Evolutionary conservation across 2,797 vertebrate species (phyloP).

Genomic region (Naso thynnoides): DNA sequence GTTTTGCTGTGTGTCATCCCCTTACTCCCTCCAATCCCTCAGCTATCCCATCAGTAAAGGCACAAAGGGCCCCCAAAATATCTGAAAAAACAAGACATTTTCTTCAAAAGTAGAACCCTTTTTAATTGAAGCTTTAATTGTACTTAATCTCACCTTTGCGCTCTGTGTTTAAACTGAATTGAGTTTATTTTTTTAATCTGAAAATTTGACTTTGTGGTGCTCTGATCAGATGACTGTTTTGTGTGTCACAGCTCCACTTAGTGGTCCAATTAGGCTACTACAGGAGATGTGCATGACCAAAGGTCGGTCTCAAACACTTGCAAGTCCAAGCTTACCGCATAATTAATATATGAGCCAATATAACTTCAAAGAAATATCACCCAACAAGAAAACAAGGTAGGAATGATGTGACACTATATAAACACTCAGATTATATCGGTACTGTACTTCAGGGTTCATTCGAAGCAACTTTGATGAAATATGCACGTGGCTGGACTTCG

Average conservation of each 20-base stretch:
- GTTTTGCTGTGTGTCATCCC: no score
- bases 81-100: no score
- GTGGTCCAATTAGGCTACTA: conserved; percentile 28
- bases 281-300: not conserved
- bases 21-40: no score
- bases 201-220: not conserved
- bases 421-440: not conserved
- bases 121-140: not conserved
- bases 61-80: no score
- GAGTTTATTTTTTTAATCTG: no score
- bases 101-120: not conserved
- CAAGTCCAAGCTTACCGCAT: not conserved
- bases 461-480: not conserved
- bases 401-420: no score
- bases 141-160: not conserved
- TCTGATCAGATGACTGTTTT: not conserved
- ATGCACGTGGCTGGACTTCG: not conserved
- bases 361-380: not conserved
- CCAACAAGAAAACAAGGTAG: not conserved
- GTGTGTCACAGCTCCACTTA: conserved; percentile 11
- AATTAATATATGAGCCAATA: not conserved
- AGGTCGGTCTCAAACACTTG: no score
- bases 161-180: not conserved
- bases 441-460: rapidly evolving
- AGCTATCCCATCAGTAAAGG: no score